A percentile compares a stretch with the other conserved stretches of the same genome.
These are phyloP conservation scores for Acridotheres tristis DNA, from an alignment of 2,797 vertebrate genomes.

Conservation along the genomic window DNA sequence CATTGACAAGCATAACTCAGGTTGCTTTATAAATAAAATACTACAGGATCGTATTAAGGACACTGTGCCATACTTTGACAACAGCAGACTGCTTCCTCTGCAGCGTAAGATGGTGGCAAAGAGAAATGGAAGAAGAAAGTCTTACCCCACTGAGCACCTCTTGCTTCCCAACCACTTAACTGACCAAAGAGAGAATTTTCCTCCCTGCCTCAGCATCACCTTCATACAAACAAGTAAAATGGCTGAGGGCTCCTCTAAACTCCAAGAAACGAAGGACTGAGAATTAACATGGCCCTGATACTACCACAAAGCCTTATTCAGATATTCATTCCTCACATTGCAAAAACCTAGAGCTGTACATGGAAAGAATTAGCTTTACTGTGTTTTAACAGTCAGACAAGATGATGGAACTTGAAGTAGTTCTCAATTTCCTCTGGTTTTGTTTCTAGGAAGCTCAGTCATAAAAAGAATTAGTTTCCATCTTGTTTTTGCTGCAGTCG, in stretches of 20 bases:
- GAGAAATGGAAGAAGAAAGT: background rate
- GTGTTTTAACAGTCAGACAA: background rate
- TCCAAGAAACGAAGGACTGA: background rate
- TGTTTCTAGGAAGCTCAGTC: background rate
- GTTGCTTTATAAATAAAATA: background rate
- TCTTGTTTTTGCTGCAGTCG: background rate
- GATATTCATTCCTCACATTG: background rate
- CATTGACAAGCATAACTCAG: background rate
- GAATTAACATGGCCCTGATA: background rate
- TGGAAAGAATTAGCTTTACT: background rate
- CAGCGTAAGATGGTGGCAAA: background rate
- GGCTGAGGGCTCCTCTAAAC: background rate
- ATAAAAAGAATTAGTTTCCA: background rate
- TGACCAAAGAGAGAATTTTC: background rate
- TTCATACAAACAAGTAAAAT: background rate
- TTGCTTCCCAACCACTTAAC: background rate
- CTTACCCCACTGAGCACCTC: background rate
- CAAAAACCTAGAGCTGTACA: background rate
- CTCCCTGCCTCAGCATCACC: background rate
- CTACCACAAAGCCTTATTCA: background rate
- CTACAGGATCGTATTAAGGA: background rate
- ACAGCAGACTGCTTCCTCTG: background rate
- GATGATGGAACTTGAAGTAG: background rate
- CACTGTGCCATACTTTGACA: background rate
- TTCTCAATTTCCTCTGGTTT: background rate